Conservation (phyloP, 2,888 invertebrate genomes). For the Cerastis leucographa region DNA sequence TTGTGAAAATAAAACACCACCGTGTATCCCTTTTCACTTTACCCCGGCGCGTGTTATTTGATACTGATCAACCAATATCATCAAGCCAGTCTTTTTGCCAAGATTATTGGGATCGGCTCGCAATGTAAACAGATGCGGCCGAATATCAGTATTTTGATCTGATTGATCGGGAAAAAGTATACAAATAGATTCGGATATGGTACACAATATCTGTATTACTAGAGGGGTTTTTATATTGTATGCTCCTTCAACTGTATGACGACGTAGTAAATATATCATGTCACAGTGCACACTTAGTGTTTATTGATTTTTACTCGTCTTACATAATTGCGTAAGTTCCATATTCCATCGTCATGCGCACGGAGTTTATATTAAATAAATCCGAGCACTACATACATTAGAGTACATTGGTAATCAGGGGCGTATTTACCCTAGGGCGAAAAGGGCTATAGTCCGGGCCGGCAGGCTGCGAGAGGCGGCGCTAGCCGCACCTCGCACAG, state of each 20-base stretch:
- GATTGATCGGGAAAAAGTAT: slow-evolving; percentile 48
- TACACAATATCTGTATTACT: slow-evolving; percentile 2
- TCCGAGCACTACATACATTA: neutral
- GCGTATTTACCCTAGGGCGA: no score
- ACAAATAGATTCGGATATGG: slow-evolving; percentile 13
- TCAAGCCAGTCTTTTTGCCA: slow-evolving; percentile 23
- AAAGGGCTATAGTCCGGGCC: no score
- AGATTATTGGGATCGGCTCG: slow-evolving; percentile 33
- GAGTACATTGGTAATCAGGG: neutral
- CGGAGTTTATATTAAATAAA: neutral
- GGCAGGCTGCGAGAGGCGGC: no score
- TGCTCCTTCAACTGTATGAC: neutral
- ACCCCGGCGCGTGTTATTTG: slow-evolving; percentile 18
- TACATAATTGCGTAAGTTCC: neutral
- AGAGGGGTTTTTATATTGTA: neutral
- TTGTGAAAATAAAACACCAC: slow-evolving; percentile 36
- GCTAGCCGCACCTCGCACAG: no score
- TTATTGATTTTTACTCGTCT: neutral
- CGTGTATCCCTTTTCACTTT: slow-evolving; percentile 12
- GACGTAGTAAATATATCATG: neutral
- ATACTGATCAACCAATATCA: slow-evolving; percentile 50
- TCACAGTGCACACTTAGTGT: neutral
- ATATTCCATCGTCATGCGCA: neutral
- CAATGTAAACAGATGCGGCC: slow-evolving; percentile 45
- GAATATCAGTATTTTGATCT: slow-evolving; percentile 46